Conservation (phyloP, 2,797 vertebrate genomes). For the Poeciliopsis turneri region DNA sequence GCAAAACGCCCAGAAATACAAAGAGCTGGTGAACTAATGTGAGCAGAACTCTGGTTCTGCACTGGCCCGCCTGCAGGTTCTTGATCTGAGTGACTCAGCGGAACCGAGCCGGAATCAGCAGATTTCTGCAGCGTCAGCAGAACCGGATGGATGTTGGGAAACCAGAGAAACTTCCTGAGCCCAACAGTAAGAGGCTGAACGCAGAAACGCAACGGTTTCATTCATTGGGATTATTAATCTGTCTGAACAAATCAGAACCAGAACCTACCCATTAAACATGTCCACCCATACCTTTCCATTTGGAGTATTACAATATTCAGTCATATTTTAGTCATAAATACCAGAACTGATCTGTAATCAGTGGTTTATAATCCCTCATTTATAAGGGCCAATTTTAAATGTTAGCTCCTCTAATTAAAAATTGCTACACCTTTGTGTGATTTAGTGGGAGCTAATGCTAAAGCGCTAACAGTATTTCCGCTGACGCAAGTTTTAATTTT, state of each 20-base stretch:
- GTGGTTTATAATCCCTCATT: too few species aligned
- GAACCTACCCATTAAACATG: background rate
- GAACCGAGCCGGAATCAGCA: background rate
- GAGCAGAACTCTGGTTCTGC: conserved; percentile 1
- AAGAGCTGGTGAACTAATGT: conserved; percentile 9
- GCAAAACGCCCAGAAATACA: conserved; percentile 23
- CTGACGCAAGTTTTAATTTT: background rate
- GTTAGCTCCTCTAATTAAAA: too few species aligned
- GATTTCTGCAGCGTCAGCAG: conserved; percentile 3
- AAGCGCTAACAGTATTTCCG: too few species aligned
- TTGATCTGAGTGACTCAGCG: background rate
- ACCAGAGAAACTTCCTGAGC: background rate
- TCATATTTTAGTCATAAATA: background rate
- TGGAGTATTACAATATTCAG: background rate
- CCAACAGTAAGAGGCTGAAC: background rate
- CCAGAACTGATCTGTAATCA: background rate
- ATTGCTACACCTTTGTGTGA: too few species aligned
- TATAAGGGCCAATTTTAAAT: too few species aligned
- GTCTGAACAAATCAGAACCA: background rate
- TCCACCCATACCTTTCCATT: background rate
- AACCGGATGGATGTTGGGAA: background rate
- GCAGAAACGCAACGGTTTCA: background rate
- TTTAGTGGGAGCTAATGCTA: too few species aligned
- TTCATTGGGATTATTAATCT: background rate
- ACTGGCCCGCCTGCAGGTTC: too few species aligned